phyloP scores from a whole-genome alignment of 2,888 invertebrate species.

The Neocrepidodera transversa region DNA sequence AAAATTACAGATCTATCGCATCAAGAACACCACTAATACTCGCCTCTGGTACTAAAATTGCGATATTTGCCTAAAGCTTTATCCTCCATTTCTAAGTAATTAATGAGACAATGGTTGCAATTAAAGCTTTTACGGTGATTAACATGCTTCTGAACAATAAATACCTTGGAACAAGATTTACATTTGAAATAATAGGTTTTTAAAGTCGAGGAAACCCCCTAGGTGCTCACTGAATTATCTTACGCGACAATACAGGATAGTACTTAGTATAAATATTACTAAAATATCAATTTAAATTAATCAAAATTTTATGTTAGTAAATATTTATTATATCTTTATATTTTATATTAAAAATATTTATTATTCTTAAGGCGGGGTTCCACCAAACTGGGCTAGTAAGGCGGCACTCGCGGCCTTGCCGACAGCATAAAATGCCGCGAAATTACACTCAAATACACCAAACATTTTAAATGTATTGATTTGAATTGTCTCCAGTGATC shows the following conservation, averaged over 20 bases:
- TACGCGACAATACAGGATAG: constrained; percentile 13
- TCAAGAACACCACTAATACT: too few species aligned
- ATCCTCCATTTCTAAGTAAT: constrained; percentile 41
- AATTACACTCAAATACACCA: too few species aligned
- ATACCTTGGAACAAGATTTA: constrained; percentile 39
- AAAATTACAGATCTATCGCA: too few species aligned
- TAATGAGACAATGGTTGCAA: constrained; percentile 44
- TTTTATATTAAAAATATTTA: too few species aligned
- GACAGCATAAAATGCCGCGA: too few species aligned
- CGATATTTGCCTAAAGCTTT: constrained; percentile 40
- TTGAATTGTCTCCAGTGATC: too few species aligned
- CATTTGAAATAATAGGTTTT: constrained; percentile 41
- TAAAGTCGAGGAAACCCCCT: constrained; percentile 37
- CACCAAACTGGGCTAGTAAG: too few species aligned
- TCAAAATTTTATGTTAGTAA: background rate
- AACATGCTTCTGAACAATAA: constrained; percentile 41
- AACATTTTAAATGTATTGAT: too few species aligned
- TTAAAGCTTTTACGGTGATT: constrained; percentile 43
- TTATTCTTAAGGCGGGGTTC: too few species aligned
- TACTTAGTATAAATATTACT: background rate
- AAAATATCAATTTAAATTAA: too few species aligned
- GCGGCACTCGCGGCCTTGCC: too few species aligned
- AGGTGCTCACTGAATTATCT: constrained; percentile 33
- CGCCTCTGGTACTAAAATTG: constrained; percentile 22
- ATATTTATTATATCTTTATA: too few species aligned